Conservation (phyloP, 1,140 invertebrate species). For the Trypoxylus dichotomus region DNA sequence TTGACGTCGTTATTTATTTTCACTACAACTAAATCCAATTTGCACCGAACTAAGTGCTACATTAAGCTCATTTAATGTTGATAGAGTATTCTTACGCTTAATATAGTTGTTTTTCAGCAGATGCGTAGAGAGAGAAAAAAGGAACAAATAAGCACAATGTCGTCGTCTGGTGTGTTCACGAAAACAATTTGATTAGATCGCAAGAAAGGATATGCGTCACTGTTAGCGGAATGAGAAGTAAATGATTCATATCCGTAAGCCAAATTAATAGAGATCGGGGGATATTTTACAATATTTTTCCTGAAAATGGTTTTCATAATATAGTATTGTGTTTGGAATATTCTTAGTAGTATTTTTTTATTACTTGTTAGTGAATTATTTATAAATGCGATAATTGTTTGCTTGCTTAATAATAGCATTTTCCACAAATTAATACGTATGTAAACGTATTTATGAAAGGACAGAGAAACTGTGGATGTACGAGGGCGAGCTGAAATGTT, state of each 20-base stretch:
- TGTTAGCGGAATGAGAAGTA: neutral
- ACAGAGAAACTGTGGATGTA: too few relatives aligned
- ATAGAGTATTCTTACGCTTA: too few relatives aligned
- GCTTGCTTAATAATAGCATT: too few relatives aligned
- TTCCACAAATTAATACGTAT: too few relatives aligned
- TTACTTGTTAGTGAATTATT: too few relatives aligned
- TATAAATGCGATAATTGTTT: too few relatives aligned
- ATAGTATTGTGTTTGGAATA: neutral
- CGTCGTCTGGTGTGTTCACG: neutral
- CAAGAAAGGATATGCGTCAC: conserved; percentile 16
- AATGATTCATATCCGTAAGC: conserved; percentile 20
- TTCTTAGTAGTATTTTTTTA: neutral
- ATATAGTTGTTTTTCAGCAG: too few relatives aligned
- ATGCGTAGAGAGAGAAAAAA: neutral
- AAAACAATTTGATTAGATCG: conserved; percentile 13
- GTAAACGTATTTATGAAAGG: too few relatives aligned
- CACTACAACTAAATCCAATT: too few relatives aligned
- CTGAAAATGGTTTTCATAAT: neutral
- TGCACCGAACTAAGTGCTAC: too few relatives aligned
- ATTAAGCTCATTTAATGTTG: too few relatives aligned
- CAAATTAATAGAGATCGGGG: neutral
- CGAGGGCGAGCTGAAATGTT: too few relatives aligned
- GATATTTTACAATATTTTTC: neutral
- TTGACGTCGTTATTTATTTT: neutral
- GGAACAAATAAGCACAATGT: neutral